Conservation (phyloP, 2,888 invertebrate species). For the Catocala sponsa region DNA sequence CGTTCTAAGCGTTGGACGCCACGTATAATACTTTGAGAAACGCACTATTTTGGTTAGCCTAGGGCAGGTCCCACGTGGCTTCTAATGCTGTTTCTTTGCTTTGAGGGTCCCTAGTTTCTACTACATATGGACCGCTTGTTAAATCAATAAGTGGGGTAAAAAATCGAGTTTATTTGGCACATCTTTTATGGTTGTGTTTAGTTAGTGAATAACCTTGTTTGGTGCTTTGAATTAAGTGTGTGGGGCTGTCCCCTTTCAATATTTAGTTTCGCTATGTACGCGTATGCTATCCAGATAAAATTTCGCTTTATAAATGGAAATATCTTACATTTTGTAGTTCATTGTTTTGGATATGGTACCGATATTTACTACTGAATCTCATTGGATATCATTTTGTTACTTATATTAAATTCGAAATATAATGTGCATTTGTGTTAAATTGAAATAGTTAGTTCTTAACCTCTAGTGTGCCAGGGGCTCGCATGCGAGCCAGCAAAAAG, state of each 20-base stretch:
- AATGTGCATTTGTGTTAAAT: too few relatives aligned
- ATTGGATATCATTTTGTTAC: too few relatives aligned
- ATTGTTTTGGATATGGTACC: too few relatives aligned
- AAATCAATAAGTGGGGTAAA: slow-evolving; percentile 60
- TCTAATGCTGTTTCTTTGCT: slow-evolving; percentile 85
- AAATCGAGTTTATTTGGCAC: slow-evolving; percentile 43
- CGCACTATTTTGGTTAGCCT: slow-evolving; percentile 9
- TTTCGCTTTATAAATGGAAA: not conserved
- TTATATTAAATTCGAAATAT: too few relatives aligned
- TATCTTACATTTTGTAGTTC: not conserved
- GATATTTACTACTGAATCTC: too few relatives aligned
- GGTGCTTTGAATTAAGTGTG: slow-evolving; percentile 23
- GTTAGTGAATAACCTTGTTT: slow-evolving; percentile 34
- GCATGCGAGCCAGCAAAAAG: too few relatives aligned
- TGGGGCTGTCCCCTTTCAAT: not conserved
- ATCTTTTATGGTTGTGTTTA: slow-evolving; percentile 49
- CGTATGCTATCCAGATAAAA: not conserved
- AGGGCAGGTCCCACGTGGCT: slow-evolving; percentile 76
- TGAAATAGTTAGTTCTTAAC: too few relatives aligned
- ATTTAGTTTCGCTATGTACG: not conserved
- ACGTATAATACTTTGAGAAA: slow-evolving; percentile 13
- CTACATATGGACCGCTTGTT: slow-evolving; percentile 82
- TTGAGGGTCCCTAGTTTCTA: slow-evolving; percentile 77
- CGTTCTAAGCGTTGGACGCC: not conserved
- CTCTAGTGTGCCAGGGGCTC: too few relatives aligned